Evolutionary conservation across 1,140 invertebrate genomes (phyloP).

Genomic region (Odontomachus brunneus): DNA sequence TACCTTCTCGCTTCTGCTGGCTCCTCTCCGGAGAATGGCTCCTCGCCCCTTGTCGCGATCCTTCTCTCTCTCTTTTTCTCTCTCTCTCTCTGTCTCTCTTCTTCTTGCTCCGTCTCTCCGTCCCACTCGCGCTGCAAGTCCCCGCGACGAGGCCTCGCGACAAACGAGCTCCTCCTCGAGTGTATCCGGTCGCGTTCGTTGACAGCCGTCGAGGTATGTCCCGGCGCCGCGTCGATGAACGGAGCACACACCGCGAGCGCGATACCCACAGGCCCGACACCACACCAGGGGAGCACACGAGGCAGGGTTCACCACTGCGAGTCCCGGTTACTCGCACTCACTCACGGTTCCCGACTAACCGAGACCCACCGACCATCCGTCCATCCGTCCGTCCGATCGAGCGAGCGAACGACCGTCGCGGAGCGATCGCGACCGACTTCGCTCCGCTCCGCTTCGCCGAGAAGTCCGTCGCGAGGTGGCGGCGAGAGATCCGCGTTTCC

Average conservation of each 20-base stretch:
- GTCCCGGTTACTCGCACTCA: slow-evolving; percentile 18
- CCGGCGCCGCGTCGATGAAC: slow-evolving; percentile 16
- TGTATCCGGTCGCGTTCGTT: slow-evolving; percentile 35
- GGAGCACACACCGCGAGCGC: slow-evolving; percentile 1
- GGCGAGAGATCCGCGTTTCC: slow-evolving; percentile 12
- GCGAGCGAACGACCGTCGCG: slow-evolving; percentile 2
- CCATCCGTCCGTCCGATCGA: neutral
- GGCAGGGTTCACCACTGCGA: neutral
- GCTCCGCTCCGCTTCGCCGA: slow-evolving; percentile 30
- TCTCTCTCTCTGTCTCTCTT: neutral
- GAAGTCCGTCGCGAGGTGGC: neutral
- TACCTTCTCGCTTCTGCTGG: slow-evolving; percentile 23
- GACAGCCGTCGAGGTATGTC: slow-evolving; percentile 18
- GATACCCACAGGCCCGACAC: neutral
- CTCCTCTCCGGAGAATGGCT: slow-evolving; percentile 27
- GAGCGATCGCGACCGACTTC: slow-evolving; percentile 51
- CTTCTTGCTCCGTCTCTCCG: neutral
- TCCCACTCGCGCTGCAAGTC: neutral
- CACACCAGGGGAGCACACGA: neutral
- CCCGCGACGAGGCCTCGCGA: slow-evolving; percentile 11
- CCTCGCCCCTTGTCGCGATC: neutral
- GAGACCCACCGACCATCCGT: neutral
- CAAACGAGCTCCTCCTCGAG: slow-evolving; percentile 6
- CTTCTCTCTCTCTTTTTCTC: neutral
- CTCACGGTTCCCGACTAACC: neutral